Base-by-base conservation (phyloP, 1,140 invertebrate genomes). In the Drosophila kohkoa region DNA sequence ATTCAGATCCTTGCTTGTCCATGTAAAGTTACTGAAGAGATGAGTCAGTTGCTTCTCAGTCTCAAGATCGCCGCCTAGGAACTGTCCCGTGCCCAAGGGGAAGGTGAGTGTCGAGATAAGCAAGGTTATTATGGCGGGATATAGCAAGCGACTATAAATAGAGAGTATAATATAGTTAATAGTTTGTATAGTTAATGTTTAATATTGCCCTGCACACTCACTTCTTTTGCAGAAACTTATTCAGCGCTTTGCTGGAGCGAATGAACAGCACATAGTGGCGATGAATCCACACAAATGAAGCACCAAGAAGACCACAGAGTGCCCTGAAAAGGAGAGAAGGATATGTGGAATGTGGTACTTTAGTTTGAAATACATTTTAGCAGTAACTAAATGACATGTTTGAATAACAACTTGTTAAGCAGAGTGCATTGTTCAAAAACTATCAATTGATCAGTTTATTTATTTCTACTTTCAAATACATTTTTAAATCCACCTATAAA, bases 201-300 rank as follows among this genome's bases (percentile, higher is more conserved):
- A 3, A n/a, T 2, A 30, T n/a, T 2, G 5, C 6, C 32, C 0
- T 11, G 38, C 1, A 7, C 8, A 95, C 96, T 95, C 93, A 99
- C 98, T 99, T 99, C 93, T 99, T 98, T 90, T 99, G 98, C 6
- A 99, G 93, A 91, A 99, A 99, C 49, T 94, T 95, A 88, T 98
- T 99, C 92, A 99, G 95, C 71, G 95, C 95, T 92, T 98, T 98
- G 91, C 98, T 98, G 76, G 96, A 96, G 66, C 99, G 94, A 95
- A 99, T 99, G 91, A 99, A 99, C n/a, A 98, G 95, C 4, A 99
- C 98, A 90, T 99, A 99, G 79, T 96, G 96, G 0, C 98, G 94
- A 93, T 99, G 99, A 2, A 98, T 93, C 95, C 96, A 98, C 10
- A 99, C 98, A 93, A 98, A 99, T 41, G 96, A 94, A 1, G 99